Conservation (phyloP, 2,113 vertebrate genomes). For the Myodes glareolus region DNA sequence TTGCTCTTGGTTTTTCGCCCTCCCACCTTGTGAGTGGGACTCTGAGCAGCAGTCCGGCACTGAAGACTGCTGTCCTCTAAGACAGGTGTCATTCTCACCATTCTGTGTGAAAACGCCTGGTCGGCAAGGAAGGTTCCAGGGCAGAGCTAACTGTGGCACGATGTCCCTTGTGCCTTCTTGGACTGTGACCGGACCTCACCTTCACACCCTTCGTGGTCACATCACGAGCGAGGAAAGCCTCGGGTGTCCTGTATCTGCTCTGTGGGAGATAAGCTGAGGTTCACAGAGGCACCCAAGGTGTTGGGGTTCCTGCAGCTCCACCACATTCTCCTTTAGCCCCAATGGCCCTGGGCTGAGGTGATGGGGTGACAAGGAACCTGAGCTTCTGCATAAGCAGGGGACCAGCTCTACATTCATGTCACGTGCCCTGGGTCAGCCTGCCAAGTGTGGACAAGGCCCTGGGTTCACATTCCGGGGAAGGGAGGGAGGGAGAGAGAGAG, state of each 20-base stretch:
- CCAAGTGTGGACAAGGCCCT: background rate
- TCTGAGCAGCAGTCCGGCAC: background rate
- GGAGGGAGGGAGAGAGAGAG: background rate
- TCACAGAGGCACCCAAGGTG: fast-evolving
- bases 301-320: background rate
- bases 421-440: background rate
- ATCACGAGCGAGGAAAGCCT: background rate
- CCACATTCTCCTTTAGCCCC: background rate
- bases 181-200: background rate
- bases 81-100: fast-evolving
- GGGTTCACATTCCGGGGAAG: background rate
- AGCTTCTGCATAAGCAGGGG: background rate
- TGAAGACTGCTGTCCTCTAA: background rate
- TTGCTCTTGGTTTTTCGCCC: too few relatives aligned
- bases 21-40: background rate
- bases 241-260: background rate
- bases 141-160: fast-evolving
- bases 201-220: background rate
- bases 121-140: background rate
- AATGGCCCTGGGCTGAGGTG: background rate
- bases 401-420: too few relatives aligned
- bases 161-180: background rate
- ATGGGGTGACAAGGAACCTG: too few relatives aligned
- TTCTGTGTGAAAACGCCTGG: background rate
- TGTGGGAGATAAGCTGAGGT: background rate